phyloP scores from a whole-genome alignment of 1,140 invertebrate species.

The Anthonomus grandis region DNA sequence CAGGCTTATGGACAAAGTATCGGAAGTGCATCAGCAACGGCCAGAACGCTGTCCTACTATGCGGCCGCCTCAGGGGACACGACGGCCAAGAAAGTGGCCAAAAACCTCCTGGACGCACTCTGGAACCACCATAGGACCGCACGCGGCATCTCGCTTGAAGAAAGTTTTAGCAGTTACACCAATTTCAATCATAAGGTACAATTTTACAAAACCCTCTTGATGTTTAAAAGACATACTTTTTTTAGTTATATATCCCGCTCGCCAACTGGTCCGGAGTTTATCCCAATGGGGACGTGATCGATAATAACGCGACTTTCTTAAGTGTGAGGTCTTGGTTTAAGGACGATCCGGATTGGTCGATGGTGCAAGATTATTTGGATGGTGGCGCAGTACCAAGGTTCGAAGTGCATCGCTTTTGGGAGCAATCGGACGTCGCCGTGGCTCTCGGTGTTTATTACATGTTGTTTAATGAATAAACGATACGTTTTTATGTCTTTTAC shows the following conservation, averaged over 20 bases:
- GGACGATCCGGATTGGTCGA: slow-evolving; percentile 23
- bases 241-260: slow-evolving; percentile 20
- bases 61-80: slow-evolving; percentile 18
- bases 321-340: slow-evolving; percentile 26
- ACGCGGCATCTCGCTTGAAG: slow-evolving; percentile 9
- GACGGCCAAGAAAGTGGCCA: slow-evolving; percentile 14
- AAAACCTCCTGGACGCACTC: slow-evolving; percentile 18
- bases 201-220: neutral
- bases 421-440: slow-evolving; percentile 26
- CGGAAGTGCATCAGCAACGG: slow-evolving; percentile 16
- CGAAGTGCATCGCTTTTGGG: slow-evolving; percentile 21
- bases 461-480: slow-evolving; percentile 22
- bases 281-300: slow-evolving; percentile 21
- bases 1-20: slow-evolving; percentile 10
- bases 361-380: slow-evolving; percentile 18
- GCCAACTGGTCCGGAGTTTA: slow-evolving; percentile 20
- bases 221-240: slow-evolving; percentile 1
- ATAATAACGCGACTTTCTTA: slow-evolving; percentile 14
- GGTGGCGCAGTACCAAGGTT: slow-evolving; percentile 13
- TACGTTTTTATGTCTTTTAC: neutral
- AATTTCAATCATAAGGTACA: slow-evolving; percentile 19
- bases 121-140: slow-evolving; percentile 19
- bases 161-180: slow-evolving; percentile 7
- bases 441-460: slow-evolving; percentile 14
- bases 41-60: slow-evolving; percentile 21